Base-by-base conservation (phyloP, 2,113 vertebrate species). In the Taurulus bubalis region DNA sequence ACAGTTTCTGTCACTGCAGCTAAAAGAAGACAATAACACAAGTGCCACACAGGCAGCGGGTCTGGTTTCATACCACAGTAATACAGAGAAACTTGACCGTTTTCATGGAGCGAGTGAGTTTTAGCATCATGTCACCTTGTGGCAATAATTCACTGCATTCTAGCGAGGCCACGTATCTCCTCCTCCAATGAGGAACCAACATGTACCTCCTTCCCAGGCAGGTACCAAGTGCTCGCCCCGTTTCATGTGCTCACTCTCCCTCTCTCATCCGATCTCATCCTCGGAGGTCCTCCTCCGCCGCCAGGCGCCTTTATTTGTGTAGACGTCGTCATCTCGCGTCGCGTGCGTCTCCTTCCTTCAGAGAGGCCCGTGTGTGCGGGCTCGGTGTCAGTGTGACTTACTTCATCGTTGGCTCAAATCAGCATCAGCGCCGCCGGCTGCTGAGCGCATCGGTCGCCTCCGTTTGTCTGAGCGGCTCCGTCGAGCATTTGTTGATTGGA, bases 321-420 rank as follows among this genome's bases (percentile, higher is more conserved):
- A 47, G 14, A 68, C 38, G 59, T 14, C 73, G 83, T 82, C 84
- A 77, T 89, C 53, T 85, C 70, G 86, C 58, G 8, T 73, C 36
- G 55, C 73, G 73, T 47, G 38, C 63, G 77, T 80, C 51, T 40
- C 75, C 69, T 47, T 63, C 78, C 40, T 85, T 85, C 80, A 82
- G n/a, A 59, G 5, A 84, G 83, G 80, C 73, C 60, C 36, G 85
- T 42, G 40, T 14, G 20, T 83, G 79, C 49, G 56, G 81, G 83
- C 86, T 64, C 45, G 69, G 82, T 87, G 88, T 92, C 86, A 89
- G 85, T 22, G 77, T 47, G 73, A 84, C 82, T 88, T 80, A 85
- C 82, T 87, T 84, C 87, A 86, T 90, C 84, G 71, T 91, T 92
- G 92, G 83, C 88, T 88, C 83, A 85, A 71, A 91, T 93, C 88